phyloP scores from a whole-genome alignment of 2,888 invertebrate species.

The Zaprionus bogoriensis region DNA sequence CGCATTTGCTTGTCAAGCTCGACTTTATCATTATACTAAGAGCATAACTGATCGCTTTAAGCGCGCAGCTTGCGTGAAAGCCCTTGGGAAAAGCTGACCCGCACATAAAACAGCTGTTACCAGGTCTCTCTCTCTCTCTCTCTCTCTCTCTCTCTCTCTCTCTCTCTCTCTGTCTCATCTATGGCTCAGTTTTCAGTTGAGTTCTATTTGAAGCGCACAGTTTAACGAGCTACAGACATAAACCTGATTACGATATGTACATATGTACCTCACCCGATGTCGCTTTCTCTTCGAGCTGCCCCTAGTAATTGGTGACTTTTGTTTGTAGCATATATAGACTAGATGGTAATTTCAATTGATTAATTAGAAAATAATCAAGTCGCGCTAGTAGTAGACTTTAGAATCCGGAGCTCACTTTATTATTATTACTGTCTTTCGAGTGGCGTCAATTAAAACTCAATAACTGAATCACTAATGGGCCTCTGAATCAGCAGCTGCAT shows the following conservation, averaged over 20 bases:
- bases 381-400: no score
- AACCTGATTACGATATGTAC: constrained; percentile 29
- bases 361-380: no score
- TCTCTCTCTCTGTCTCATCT: neutral
- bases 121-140: neutral
- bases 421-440: constrained; percentile 10
- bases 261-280: constrained; percentile 13
- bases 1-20: neutral
- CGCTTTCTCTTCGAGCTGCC: constrained; percentile 33
- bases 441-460: constrained; percentile 36
- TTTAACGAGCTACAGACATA: constrained; percentile 22
- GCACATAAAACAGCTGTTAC: neutral
- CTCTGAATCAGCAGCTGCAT: neutral
- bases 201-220: constrained; percentile 39
- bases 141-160: constrained; percentile 1
- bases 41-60: neutral
- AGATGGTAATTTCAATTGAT: neutral
- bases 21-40: neutral
- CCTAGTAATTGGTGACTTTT: neutral
- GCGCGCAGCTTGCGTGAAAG: neutral
- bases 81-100: neutral
- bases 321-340: neutral
- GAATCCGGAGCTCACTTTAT: no score
- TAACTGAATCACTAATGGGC: constrained; percentile 16
- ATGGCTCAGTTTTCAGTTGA: constrained; percentile 17